Conservation (phyloP, 23 tunicate genomes). For the Aplidium turbinatum region DNA sequence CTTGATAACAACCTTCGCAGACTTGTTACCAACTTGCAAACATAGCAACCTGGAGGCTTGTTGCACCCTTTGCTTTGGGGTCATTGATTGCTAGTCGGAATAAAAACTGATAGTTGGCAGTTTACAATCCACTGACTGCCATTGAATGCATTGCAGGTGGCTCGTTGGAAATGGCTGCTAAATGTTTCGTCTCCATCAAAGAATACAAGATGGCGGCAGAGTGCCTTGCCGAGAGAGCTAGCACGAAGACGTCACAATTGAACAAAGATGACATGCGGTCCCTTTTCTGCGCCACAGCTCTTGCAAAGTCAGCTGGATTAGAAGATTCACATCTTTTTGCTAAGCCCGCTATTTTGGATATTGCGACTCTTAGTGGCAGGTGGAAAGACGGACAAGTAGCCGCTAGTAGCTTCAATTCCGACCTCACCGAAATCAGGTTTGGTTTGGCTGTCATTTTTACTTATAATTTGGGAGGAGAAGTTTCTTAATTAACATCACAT, state of each 20-base stretch:
- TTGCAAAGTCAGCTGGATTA: constrained; percentile 33
- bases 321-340: constrained; percentile 19
- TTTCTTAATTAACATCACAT: too few species aligned
- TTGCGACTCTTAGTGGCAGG: constrained; percentile 53
- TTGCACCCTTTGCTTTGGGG: too few species aligned
- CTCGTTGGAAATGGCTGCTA: constrained; percentile 76
- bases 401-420: constrained; percentile 7
- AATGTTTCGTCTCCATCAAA: constrained; percentile 77
- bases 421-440: constrained; percentile 21
- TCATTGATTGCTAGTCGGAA: too few species aligned
- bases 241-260: constrained; percentile 34
- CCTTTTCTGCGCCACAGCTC: constrained; percentile 53
- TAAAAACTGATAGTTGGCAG: too few species aligned
- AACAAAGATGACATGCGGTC: constrained; percentile 52
- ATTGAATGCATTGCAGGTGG: constrained; percentile 59
- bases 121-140: too few species aligned
- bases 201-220: constrained; percentile 53
- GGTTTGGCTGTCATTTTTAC: too few species aligned
- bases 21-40: too few species aligned
- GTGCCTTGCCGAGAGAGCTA: constrained; percentile 48
- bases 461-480: too few species aligned
- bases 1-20: too few species aligned
- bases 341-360: constrained; percentile 44
- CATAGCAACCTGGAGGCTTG: too few species aligned
- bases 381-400: constrained; percentile 62